phyloP scores from a whole-genome alignment of 2,797 vertebrate species.

The Morelia viridis region DNA sequence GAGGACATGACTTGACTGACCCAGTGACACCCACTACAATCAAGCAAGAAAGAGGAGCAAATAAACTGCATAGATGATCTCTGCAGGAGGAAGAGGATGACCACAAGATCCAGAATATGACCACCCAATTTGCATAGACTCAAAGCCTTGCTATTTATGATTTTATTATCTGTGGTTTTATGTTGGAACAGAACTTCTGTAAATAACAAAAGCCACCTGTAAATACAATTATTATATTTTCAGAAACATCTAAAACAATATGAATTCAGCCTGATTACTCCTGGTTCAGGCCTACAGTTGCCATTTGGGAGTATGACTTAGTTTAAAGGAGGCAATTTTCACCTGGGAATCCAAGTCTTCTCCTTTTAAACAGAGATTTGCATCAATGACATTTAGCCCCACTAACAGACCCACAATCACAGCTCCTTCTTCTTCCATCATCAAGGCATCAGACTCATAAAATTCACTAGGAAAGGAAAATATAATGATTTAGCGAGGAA shows the following conservation, averaged over 20 bases:
- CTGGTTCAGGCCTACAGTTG: neutral
- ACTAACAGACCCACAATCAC: slow-evolving; percentile 94
- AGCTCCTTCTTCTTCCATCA: slow-evolving; percentile 93
- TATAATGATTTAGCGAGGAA: neutral
- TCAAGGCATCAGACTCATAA: slow-evolving; percentile 89
- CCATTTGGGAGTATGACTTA: neutral
- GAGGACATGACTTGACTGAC: neutral
- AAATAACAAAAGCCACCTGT: neutral
- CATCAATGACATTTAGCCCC: slow-evolving; percentile 97
- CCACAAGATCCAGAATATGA: neutral
- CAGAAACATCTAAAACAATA: neutral
- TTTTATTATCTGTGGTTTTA: neutral
- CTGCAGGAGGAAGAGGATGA: neutral
- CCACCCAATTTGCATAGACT: neutral
- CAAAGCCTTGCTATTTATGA: neutral
- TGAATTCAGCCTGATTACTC: neutral
- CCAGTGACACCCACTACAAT: neutral
- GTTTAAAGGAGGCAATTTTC: slow-evolving; percentile 30
- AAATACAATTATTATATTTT: neutral
- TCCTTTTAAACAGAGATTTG: slow-evolving; percentile 97
- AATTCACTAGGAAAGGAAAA: slow-evolving; percentile 83
- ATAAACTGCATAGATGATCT: neutral
- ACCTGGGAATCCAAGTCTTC: slow-evolving; percentile 98
- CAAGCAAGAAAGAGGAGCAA: neutral
- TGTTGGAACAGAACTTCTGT: neutral